phyloP scores from a whole-genome alignment of 2,797 vertebrate species.

The Oreochromis mossambicus region DNA sequence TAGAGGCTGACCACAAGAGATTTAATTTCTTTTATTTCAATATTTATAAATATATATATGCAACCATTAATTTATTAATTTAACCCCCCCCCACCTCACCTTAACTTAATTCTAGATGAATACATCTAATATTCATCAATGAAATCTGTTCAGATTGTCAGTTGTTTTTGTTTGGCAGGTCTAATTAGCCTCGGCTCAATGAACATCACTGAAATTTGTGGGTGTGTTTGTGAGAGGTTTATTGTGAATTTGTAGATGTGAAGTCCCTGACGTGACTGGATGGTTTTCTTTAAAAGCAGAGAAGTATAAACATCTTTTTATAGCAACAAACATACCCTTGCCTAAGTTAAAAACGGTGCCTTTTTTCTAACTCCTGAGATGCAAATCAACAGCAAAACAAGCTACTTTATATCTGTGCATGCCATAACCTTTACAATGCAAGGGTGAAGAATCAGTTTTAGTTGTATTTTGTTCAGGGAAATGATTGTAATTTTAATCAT shows the following conservation, averaged over 20 bases:
- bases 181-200: conserved; percentile 32
- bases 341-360: not conserved
- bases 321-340: not conserved
- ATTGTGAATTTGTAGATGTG: not conserved
- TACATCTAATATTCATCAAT: conserved; percentile 58
- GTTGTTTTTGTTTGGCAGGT: conserved; percentile 53
- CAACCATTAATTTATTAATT: conserved; percentile 72
- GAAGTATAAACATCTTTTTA: not conserved
- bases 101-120: conserved; percentile 55
- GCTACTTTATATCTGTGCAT: not conserved
- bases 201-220: conserved; percentile 23
- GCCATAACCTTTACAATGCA: not conserved
- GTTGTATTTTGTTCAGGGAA: not conserved
- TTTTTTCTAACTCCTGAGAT: not conserved
- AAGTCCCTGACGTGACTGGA: not conserved
- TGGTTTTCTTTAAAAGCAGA: not conserved
- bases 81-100: conserved; percentile 36
- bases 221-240: conserved; percentile 6
- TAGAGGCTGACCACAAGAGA: conserved; percentile 77
- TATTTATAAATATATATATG: conserved; percentile 72
- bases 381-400: conserved; percentile 3
- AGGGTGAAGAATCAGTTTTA: not conserved
- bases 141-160: conserved; percentile 37
- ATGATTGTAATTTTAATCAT: not conserved
- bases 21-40: conserved; percentile 62